Percentiles rank a stretch among this genome's conserved stretches.
phyloP scores from a whole-genome alignment of 2,797 vertebrate species.

The Pipistrellus pipistrellus region DNA sequence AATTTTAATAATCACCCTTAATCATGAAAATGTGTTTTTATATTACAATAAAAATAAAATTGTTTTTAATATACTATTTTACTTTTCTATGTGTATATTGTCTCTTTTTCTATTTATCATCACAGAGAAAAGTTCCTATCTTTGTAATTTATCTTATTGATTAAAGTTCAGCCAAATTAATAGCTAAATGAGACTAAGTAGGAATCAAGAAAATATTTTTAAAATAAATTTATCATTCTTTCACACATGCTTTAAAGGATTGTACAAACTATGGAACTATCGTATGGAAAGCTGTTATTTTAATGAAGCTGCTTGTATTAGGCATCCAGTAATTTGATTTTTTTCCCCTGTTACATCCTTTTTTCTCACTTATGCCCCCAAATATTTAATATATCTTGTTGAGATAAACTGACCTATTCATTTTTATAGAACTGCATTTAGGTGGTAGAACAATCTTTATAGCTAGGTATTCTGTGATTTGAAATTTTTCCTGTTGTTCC shows the following conservation, averaged over 20 bases:
- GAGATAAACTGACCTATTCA: background rate
- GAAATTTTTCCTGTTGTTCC: constrained; percentile 16
- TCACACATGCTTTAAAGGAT: background rate
- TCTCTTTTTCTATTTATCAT: constrained; percentile 9
- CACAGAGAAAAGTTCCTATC: background rate
- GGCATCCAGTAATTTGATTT: background rate
- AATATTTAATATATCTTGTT: background rate
- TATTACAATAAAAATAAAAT: background rate
- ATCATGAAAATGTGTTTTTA: constrained; percentile 32
- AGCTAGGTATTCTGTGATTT: background rate
- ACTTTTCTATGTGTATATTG: background rate
- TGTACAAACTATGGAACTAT: background rate
- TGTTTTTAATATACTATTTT: background rate
- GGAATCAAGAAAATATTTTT: constrained; percentile 8
- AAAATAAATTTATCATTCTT: background rate
- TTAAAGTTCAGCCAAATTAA: constrained; percentile 37
- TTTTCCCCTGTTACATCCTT: background rate
- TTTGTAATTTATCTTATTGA: constrained; percentile 46
- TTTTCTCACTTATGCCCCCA: background rate
- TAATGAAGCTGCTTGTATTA: background rate
- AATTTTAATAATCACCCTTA: constrained; percentile 37
- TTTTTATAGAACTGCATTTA: background rate
- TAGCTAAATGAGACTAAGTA: constrained; percentile 26
- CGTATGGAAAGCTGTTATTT: background rate
- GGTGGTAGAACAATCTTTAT: background rate